Base-by-base conservation (phyloP, 2,797 vertebrate genomes). In the Sebastes diaconus region DNA sequence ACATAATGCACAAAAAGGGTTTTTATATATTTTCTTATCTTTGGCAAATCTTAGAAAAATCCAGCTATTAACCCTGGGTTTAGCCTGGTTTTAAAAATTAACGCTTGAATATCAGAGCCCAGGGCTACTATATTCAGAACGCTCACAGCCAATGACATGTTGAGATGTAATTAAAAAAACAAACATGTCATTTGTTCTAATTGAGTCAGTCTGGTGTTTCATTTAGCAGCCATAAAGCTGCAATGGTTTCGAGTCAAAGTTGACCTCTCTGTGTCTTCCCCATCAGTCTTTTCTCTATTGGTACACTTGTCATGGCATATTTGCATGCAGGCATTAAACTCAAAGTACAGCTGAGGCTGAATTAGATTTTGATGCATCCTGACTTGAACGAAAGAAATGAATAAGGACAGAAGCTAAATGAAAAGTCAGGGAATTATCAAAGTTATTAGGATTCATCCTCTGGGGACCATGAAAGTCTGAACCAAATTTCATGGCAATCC, bases 361-460 rank as follows among this genome's bases (percentile, higher is more conserved):
- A 63, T 59, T 42, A 57, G 6, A 58, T 72, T 68, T 63, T 20
- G 13, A 54, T 63, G 11, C 59, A 73, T 67, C 34, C 27, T 32
- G 36, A 80, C 25, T 16, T 73, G n/a, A 77, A 84, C 20, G 68
- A 39, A 73, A 85, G n/a, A 59, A 81, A 80, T 50, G n/a, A 73
- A 73, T 6, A 65, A 73, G 57, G 34, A n/a, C 60, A 77, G 69
- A 88, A 82, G 64, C 60, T 76, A 63, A 81, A 79, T 67, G 39
- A 84, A 78, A 83, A 83, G 64, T 74, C 64, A 32, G 69, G 54
- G 71, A 80, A 74, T 84, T 68, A 68, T 60, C 14, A 39, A 81
- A 63, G 52, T 84, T 83, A 83, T 79, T 79, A 83, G 70, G 24
- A 89, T 63, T 76, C 61, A 65, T 61, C 72, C 75, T 84, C 75